Evolutionary conservation across 37 sponge, comb jelly and placozoan genomes (phyloP), one percentile per base, ranked within the genome.

Genomic region (Spongilla lacustris): DNA sequence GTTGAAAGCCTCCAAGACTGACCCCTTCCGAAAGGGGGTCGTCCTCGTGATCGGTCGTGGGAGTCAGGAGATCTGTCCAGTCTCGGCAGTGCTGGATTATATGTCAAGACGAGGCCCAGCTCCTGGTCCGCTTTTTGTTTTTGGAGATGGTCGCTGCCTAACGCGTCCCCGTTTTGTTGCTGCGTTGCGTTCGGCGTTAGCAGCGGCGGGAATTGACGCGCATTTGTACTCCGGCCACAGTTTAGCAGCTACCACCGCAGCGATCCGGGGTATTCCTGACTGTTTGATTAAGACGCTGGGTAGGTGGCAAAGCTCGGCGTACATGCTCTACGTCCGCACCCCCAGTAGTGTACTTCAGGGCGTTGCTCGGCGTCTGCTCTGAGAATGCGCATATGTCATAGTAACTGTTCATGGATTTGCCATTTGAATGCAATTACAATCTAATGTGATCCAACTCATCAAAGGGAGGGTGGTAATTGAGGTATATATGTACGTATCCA

Each of bases 221-320:
- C 24, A 21, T 0, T 23, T 9, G 13, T 84, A 75, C 36, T 37
- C 67, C 25, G 76, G 84, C 23, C 84, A 83, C 66, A 84, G 84
- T 50, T 76, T 85, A 32, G 84, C 84, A 28, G 84, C 84, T 31
- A 75, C 84, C 33, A 58, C 76, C 36, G 76, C 76, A 30, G 84
- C 76, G 0, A 36, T 23, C 34, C 23, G 26, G 23, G 84, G 84
- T 28, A 31, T 84, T 29, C 37, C 77, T 50, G 84, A 84, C 67
- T 84, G 35, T 32, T 11, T 49, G 23, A 84, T 84, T 26, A 37
- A 84, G 36, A 74, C 76, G 2, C 35, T 84, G 35, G 84, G 84
- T 26, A 50, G 84, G 23, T 83, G 84, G 84, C 34, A 75, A 37
- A 75, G 76, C 23, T 50, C 84, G 3, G 84, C 84, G n/a, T 84